Percentiles rank a stretch among this genome's conserved stretches.
phyloP scores from a whole-genome alignment of 1,140 invertebrate species.

The Caenorhabditis inopinata region DNA sequence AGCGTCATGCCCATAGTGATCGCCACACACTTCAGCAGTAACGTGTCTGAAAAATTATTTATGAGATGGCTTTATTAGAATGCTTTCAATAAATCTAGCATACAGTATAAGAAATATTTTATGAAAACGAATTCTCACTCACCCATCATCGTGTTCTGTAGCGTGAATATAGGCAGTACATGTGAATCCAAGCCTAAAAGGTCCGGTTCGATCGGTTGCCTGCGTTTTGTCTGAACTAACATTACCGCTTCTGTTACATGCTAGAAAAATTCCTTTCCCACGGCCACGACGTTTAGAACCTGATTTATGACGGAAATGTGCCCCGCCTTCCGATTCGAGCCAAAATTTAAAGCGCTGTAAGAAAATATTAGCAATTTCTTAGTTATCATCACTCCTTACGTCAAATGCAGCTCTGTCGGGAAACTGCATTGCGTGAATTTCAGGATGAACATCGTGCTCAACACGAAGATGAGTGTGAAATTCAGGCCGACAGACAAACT shows the following conservation, averaged over 20 bases:
- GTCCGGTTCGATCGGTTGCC: not conserved
- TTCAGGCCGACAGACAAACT: constrained; percentile 18
- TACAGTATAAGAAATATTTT: no score
- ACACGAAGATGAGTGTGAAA: constrained; percentile 27
- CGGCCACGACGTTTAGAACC: constrained; percentile 30
- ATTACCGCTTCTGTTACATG: constrained; percentile 34
- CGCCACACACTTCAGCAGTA: constrained; percentile 36
- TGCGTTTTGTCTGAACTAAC: not conserved
- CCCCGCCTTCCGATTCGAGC: constrained; percentile 40
- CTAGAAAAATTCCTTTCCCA: constrained; percentile 45
- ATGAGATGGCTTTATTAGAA: no score
- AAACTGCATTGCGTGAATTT: constrained; percentile 8
- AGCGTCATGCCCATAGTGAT: constrained; percentile 46
- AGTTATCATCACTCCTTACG: not conserved
- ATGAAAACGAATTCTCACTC: no score
- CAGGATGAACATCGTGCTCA: constrained; percentile 38
- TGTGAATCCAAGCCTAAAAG: constrained; percentile 33
- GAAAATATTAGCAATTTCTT: not conserved
- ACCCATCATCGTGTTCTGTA: constrained; percentile 43
- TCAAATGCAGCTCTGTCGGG: not conserved
- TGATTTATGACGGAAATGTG: constrained; percentile 45
- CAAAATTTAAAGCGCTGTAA: constrained; percentile 37
- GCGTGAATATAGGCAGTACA: constrained; percentile 44
- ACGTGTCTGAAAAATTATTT: constrained; percentile 40
- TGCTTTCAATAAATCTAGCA: no score